Base-by-base conservation (phyloP, 2,113 vertebrate species). In the Phodopus roborovskii region DNA sequence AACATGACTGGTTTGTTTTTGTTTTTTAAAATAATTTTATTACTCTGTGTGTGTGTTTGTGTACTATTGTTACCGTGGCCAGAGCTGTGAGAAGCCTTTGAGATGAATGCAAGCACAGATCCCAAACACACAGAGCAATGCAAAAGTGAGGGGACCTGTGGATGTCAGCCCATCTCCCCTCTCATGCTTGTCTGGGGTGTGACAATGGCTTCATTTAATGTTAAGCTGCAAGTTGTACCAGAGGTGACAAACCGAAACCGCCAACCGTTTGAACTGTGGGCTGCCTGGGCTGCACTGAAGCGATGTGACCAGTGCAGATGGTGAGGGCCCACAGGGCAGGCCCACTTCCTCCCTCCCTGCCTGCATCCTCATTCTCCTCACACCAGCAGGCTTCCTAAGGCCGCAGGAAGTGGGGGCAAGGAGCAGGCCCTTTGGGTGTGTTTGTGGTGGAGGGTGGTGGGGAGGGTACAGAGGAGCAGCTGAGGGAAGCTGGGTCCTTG, bases 291-390 rank as follows among this genome's bases (percentile, higher is more conserved):
- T 83, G 73, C 85, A 60, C 74, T 2, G 1, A 39, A 78, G 90
- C 10, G 0, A 22, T 74, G 95, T 42, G 93, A 84, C 94, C 20
- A 10, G 70, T 20, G 82, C 96, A 96, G 95, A 95, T 96, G 97
- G 94, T 12, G 33, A 91, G 85, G 81, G 93, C 95, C 90, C 9
- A 22, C 30, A 3, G 36, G 15, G 71, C 88, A 86, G 85, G 92
- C 97, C 94, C 94, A 97, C 97, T 98, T 98, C 97, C 97, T 97
- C 97, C 74, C 62, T 92, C n/a, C 2, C 24, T 71, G 70, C 87
- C 66, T 0, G 53, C 60, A 39, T 56, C 96, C 91, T 97, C 53
- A 39, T 48, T 92, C 83, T 75, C 93, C 96, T 97, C 94, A 77
- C 58, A 48, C 81, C 22, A 90, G 92, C 58, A 0, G 1, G 42